phyloP scores from a whole-genome alignment of 2,113 vertebrate genomes.

The Nycticorax nycticorax region DNA sequence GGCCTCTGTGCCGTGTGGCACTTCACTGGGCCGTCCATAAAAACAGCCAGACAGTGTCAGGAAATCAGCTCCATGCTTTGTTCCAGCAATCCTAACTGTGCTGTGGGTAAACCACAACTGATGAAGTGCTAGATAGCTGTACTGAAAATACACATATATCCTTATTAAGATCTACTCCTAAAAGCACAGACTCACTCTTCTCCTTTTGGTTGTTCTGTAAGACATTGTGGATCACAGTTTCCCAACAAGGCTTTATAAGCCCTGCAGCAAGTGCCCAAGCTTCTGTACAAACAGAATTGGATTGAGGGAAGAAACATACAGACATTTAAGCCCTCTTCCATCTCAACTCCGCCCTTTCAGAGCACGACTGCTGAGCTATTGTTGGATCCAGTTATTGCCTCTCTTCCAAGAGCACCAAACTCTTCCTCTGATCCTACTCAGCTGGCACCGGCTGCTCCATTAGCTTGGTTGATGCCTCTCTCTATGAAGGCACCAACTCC shows the following conservation, averaged over 20 bases:
- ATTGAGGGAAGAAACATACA: background rate
- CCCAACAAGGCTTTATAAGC: background rate
- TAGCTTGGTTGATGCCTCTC: background rate
- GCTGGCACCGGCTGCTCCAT: background rate
- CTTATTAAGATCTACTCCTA: background rate
- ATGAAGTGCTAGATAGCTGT: background rate
- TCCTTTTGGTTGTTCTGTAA: background rate
- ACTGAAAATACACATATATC: background rate
- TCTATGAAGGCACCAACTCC: background rate
- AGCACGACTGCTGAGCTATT: background rate
- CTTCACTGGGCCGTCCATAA: background rate
- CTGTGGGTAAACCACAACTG: background rate
- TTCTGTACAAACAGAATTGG: background rate
- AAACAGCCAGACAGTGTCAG: background rate
- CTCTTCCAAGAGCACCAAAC: background rate
- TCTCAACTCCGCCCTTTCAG: background rate
- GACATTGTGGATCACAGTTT: background rate
- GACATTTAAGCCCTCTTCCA: background rate
- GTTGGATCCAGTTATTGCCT: background rate
- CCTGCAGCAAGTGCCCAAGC: background rate
- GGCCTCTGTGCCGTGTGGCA: fast-evolving
- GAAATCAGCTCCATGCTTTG: background rate
- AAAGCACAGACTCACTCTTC: background rate
- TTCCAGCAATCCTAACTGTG: background rate
- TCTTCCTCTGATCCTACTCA: background rate